Evolutionary conservation across 1,140 invertebrate species (phyloP).

Genomic region (Scaptomyza hsui): DNA sequence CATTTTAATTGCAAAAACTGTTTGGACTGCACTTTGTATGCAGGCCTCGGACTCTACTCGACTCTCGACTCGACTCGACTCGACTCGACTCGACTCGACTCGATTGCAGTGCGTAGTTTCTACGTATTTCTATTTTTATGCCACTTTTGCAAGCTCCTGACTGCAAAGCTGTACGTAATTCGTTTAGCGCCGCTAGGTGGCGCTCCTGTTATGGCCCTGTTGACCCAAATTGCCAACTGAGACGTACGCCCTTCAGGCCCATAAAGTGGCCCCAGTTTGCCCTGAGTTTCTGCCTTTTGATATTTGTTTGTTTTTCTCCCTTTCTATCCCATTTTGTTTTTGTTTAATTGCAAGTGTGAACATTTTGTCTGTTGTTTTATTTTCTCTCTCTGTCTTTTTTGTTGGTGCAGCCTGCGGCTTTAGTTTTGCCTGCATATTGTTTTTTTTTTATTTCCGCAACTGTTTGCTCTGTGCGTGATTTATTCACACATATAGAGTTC

Average conservation of each 20-base stretch:
- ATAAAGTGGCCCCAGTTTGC: constrained; percentile 31
- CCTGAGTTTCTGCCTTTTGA: too few relatives aligned
- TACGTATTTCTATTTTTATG: constrained; percentile 68
- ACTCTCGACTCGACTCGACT: too few relatives aligned
- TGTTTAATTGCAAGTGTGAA: constrained; percentile 51
- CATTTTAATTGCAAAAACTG: constrained; percentile 74
- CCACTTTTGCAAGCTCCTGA: constrained; percentile 55
- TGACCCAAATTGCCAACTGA: constrained; percentile 66
- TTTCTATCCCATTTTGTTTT: not conserved
- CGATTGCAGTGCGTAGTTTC: constrained; percentile 19
- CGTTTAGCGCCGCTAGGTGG: constrained; percentile 75
- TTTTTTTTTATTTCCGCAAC: constrained; percentile 65
- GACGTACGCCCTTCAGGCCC: constrained; percentile 24
- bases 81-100: not conserved
- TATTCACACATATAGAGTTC: constrained; percentile 12
- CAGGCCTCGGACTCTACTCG: constrained; percentile 36
- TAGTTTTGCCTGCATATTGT: constrained; percentile 24
- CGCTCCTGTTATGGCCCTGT: constrained; percentile 53
- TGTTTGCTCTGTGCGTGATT: constrained; percentile 56
- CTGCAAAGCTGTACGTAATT: constrained; percentile 56
- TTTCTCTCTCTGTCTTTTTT: not conserved
- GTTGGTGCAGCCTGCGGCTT: constrained; percentile 10
- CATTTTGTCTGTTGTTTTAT: constrained; percentile 30
- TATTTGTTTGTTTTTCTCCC: not conserved
- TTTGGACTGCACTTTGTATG: constrained; percentile 72